Evolutionary conservation across 2,797 vertebrate genomes (phyloP).

Genomic region (Falco naumanni): DNA sequence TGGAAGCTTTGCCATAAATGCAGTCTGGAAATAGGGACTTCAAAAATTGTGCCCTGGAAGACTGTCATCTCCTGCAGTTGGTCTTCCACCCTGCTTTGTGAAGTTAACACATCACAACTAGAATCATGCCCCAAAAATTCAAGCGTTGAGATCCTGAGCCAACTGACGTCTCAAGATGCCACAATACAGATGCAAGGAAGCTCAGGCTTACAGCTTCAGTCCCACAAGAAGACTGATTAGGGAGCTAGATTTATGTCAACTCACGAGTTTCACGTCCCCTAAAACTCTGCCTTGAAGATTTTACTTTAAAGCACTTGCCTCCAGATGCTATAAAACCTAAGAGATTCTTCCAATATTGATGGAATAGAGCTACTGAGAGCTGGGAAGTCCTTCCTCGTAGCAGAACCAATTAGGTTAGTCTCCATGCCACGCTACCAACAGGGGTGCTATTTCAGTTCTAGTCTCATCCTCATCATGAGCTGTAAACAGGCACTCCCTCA

Average conservation of each 20-base stretch:
- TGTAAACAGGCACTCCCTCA: not conserved
- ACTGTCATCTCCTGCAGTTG: not conserved
- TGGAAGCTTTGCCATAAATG: not conserved
- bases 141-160: not conserved
- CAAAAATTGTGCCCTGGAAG: not conserved
- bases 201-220: not conserved
- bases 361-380: not conserved
- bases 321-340: not conserved
- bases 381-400: not conserved
- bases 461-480: not conserved
- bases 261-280: not conserved
- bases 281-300: not conserved
- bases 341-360: not conserved
- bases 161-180: not conserved
- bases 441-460: not conserved
- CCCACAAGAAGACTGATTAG: not conserved
- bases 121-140: not conserved
- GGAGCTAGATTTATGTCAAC: not conserved
- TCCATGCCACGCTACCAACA: not conserved
- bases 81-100: not conserved
- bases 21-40: not conserved
- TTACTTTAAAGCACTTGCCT: not conserved
- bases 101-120: not conserved
- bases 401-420: not conserved
- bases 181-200: not conserved